Percentiles rank a stretch among this genome's conserved stretches.
phyloP scores from a whole-genome alignment of 37 sponge, comb jelly and placozoan genomes.

The Spongilla lacustris region DNA sequence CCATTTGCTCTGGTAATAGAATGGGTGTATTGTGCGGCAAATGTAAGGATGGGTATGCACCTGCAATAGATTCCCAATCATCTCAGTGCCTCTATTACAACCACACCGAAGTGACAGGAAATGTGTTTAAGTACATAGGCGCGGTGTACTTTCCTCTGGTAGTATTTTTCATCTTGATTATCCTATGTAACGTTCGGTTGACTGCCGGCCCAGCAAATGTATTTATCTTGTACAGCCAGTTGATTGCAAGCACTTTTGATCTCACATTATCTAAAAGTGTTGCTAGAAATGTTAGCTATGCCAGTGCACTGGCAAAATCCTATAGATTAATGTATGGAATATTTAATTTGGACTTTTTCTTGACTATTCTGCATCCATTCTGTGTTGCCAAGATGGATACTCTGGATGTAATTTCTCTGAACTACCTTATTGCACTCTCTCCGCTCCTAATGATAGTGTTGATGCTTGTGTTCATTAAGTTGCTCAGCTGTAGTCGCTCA shows the following conservation, averaged over 20 bases:
- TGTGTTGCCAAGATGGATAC: slow-evolving; percentile 24
- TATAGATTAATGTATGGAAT: slow-evolving; percentile 44
- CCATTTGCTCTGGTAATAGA: slow-evolving; percentile 25
- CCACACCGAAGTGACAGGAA: background rate
- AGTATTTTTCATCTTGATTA: slow-evolving; percentile 25
- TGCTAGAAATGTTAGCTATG: background rate
- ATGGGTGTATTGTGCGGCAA: slow-evolving; percentile 42
- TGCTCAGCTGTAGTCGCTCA: background rate
- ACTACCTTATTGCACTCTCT: slow-evolving; percentile 48
- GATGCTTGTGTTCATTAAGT: background rate
- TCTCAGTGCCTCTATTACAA: slow-evolving; percentile 31
- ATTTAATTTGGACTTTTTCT: slow-evolving; percentile 59
- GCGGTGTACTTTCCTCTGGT: slow-evolving; percentile 19
- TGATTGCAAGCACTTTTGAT: slow-evolving; percentile 19
- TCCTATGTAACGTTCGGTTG: slow-evolving; percentile 30
- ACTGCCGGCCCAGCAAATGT: slow-evolving; percentile 39
- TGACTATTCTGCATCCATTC: slow-evolving; percentile 24
- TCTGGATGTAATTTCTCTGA: slow-evolving; percentile 10
- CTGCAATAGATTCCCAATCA: slow-evolving; percentile 15
- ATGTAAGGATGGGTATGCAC: slow-evolving; percentile 29
- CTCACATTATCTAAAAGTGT: background rate
- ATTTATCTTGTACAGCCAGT: slow-evolving; percentile 45
- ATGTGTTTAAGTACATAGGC: background rate
- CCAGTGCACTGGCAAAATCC: background rate
- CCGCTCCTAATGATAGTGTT: slow-evolving; percentile 49